Evolutionary conservation across 2,113 vertebrate genomes (phyloP).

Genomic region (Tupaia chinensis): DNA sequence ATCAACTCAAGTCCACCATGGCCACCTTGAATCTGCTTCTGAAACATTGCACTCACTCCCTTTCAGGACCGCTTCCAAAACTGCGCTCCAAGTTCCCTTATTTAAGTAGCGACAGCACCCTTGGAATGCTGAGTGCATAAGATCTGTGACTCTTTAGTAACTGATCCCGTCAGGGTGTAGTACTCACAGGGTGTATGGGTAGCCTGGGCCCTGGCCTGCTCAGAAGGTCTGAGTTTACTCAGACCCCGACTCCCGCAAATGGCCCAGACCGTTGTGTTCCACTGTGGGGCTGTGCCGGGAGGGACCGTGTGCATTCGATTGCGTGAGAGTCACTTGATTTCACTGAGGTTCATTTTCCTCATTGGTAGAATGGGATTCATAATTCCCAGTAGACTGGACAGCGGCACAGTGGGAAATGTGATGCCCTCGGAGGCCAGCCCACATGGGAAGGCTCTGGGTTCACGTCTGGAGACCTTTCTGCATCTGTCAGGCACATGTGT

Average conservation of each 20-base stretch:
- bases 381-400: neutral
- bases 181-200: neutral
- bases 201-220: neutral
- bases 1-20: neutral
- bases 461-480: too few species aligned
- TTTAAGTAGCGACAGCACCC: constrained; percentile 15
- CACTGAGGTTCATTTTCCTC: neutral
- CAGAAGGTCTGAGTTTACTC: neutral
- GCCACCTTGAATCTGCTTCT: neutral
- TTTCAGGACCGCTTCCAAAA: neutral
- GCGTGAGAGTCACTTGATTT: neutral
- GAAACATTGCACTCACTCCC: neutral
- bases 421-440: too few species aligned
- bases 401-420: too few species aligned
- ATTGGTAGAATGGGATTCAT: neutral
- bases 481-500: too few species aligned
- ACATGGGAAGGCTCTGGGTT: too few species aligned
- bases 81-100: neutral
- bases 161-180: neutral
- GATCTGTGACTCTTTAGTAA: neutral
- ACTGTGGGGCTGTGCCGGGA: accelerated
- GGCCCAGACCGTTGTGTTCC: neutral
- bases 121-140: neutral
- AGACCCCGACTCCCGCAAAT: too few species aligned
- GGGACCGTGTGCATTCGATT: too few species aligned